A percentile compares a stretch with the other conserved stretches of the same genome.
Conservation (phyloP, 1,140 invertebrate genomes). For the Asbolus verrucosus region DNA sequence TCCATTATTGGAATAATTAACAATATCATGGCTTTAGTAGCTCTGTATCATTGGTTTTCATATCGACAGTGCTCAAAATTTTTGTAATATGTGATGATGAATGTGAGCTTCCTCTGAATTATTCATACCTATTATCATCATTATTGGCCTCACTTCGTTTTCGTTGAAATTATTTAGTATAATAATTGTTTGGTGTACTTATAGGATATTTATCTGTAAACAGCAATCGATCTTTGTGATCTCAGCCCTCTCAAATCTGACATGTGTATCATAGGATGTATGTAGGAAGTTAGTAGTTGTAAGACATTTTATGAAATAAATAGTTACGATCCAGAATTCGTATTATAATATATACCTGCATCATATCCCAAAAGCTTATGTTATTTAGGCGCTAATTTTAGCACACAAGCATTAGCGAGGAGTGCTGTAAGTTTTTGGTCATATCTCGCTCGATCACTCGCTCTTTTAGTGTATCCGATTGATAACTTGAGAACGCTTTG, state of each 20-base stretch:
- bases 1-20: conserved; percentile 25
- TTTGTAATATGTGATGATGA: conserved; percentile 44
- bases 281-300: conserved; percentile 45
- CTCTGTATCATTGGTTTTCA: conserved; percentile 34
- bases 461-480: too few species aligned
- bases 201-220: conserved; percentile 44
- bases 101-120: conserved; percentile 48
- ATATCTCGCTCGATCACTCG: too few species aligned
- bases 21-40: conserved; percentile 18
- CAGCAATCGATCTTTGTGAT: conserved; percentile 52
- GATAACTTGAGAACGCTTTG: too few species aligned
- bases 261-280: conserved; percentile 55
- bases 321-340: conserved; percentile 18
- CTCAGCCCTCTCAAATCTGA: conserved; percentile 56
- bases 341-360: not conserved
- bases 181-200: conserved; percentile 50
- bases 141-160: conserved; percentile 45
- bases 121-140: conserved; percentile 31
- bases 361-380: too few species aligned
- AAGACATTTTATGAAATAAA: conserved; percentile 49
- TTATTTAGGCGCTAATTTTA: too few species aligned
- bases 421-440: too few species aligned
- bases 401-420: too few species aligned
- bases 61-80: conserved; percentile 51
- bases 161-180: conserved; percentile 39